Base-by-base conservation (phyloP, 2,888 invertebrate species). In the Synanthedon andrenaeformis region DNA sequence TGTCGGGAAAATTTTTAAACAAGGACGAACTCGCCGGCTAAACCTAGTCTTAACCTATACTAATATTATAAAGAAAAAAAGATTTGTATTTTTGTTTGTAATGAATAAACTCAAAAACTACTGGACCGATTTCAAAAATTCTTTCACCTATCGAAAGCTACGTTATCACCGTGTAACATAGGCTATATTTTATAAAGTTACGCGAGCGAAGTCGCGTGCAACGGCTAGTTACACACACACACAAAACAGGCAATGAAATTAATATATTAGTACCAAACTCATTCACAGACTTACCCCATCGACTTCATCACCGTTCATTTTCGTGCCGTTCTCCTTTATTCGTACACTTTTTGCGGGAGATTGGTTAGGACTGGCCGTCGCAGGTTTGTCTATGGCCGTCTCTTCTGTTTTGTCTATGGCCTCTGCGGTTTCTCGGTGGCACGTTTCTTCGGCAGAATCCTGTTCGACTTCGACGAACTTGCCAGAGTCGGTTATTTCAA, bases 401-500 rank as follows among this genome's bases (percentile, higher is more conserved):
- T 64, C 62, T 55, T 64, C 62, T 1, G 3, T 4, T 12, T 12
- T 49, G 51, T 61, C 56, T 51, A 52, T 51, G 48, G 55, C 59
- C 12, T 59, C 65, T 58, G 41, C 62, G 51, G 53, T 65, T 54
- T 51, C 61, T 54, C 52, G 62, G 55, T 61, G 57, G 63, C 56
- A 64, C 59, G 58, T 3, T 4, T 52, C 56, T 10, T 76, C 72
- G 50, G 59, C 56, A n/a, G 64, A 64, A 3, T 79, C 77, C 28
- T 79, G 72, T 60, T 89, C 88, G 52, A 88, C 80, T 75, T 88
- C 88, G 71, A 89, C 83, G 80, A 89, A 89, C 69, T 86, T 87
- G 13, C 88, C 88, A 59, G 84, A 80, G 63, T 83, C 81, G 49
- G 87, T 88, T 70, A 88, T 63, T 85, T 88, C 88, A 60, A 88